A percentile compares a stretch with the other conserved stretches of the same genome.
These are phyloP conservation scores for Bos taurus DNA, from an alignment of 2,113 vertebrate species.

Conservation along the genomic window DNA sequence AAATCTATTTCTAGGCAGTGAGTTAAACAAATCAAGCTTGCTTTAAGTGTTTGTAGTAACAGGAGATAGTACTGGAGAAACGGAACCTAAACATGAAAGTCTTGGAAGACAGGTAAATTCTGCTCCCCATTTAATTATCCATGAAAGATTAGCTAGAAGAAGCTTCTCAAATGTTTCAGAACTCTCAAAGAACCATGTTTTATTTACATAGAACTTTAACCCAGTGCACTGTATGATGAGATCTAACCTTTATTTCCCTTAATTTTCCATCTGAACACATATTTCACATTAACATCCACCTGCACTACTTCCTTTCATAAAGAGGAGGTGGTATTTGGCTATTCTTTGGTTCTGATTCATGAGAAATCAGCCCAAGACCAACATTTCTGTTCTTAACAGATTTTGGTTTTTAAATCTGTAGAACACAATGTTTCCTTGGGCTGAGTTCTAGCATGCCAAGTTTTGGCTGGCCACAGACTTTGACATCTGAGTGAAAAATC, in stretches of 20 bases:
- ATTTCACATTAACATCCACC: conserved; percentile 58
- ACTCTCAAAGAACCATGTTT: conserved; percentile 31
- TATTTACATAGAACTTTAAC: conserved; percentile 32
- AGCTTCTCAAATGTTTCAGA: conserved; percentile 16
- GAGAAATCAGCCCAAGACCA: conserved; percentile 72
- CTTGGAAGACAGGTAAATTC: neutral
- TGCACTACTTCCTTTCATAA: conserved; percentile 66
- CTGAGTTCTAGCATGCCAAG: conserved; percentile 75
- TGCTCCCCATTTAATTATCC: neutral
- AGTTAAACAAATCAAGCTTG: conserved; percentile 10
- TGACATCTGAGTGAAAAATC: conserved; percentile 74
- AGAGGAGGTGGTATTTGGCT: conserved; percentile 74
- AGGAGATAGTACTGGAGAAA: neutral
- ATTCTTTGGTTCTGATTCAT: conserved; percentile 72
- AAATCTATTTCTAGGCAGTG: neutral
- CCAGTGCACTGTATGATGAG: neutral
- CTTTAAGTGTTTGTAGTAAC: neutral
- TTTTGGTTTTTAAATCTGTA: conserved; percentile 79
- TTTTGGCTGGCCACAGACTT: conserved; percentile 76
- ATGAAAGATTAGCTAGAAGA: neutral
- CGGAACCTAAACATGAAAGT: neutral
- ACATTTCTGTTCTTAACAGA: conserved; percentile 77
- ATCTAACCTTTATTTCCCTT: conserved; percentile 32
- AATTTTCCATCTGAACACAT: conserved; percentile 48
- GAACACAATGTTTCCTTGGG: conserved; percentile 78